These are phyloP conservation scores for Beris chalybata DNA, from an alignment of 2,888 invertebrate species.

Conservation along the genomic window DNA sequence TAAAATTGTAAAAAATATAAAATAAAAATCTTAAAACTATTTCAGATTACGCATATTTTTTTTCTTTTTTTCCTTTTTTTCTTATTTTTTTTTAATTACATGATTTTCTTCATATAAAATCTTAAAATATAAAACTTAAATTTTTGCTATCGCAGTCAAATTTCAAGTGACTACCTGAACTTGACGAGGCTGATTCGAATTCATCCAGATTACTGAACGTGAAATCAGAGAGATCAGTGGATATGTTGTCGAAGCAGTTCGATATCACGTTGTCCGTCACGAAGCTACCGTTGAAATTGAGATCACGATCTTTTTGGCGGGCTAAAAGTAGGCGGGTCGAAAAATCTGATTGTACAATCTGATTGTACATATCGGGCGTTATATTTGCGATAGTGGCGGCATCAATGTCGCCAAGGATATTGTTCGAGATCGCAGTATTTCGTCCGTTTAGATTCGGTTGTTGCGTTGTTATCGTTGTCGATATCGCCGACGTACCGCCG, in stretches of 20 bases:
- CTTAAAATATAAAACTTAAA: slow-evolving; percentile 9
- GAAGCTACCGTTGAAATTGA: background rate
- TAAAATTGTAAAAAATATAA: slow-evolving; percentile 16
- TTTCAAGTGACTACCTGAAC: slow-evolving; percentile 42
- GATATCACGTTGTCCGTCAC: background rate
- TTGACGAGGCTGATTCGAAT: slow-evolving; percentile 38
- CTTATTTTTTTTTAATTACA: too few relatives aligned
- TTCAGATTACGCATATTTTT: too few relatives aligned
- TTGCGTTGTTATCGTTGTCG: background rate
- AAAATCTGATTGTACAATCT: background rate
- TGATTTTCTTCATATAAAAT: too few relatives aligned
- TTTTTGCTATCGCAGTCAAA: slow-evolving; percentile 39
- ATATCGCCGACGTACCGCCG: background rate
- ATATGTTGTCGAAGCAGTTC: slow-evolving; percentile 3
- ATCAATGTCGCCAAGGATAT: background rate
- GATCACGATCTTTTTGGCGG: slow-evolving; percentile 15
- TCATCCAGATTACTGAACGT: slow-evolving; percentile 35
- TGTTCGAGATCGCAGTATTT: background rate
- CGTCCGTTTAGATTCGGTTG: background rate
- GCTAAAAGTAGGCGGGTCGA: background rate
- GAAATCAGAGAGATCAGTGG: slow-evolving; percentile 35
- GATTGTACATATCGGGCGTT: slow-evolving; percentile 16
- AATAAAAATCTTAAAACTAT: slow-evolving; percentile 25
- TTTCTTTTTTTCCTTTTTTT: too few relatives aligned
- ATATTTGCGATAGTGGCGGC: slow-evolving; percentile 1